Evolutionary conservation across 1,140 invertebrate species (phyloP).

Genomic region (Atta colombica): DNA sequence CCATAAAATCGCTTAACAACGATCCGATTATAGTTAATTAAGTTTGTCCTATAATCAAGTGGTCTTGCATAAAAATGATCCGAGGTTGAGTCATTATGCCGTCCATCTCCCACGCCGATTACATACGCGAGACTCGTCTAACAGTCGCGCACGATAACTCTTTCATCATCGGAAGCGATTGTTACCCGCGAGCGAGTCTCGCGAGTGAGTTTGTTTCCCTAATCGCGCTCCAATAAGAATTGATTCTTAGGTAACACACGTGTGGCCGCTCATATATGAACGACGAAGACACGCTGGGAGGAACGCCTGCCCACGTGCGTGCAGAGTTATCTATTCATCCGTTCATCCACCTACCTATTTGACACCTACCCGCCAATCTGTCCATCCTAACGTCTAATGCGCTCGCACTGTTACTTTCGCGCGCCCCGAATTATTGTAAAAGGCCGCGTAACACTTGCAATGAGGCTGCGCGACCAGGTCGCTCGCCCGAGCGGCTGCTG

Average conservation of each 20-base stretch:
- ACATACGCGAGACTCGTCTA: slow-evolving; percentile 4
- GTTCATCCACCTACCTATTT: slow-evolving; percentile 66
- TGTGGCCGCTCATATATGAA: background rate
- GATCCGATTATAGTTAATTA: slow-evolving; percentile 34
- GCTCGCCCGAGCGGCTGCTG: slow-evolving; percentile 2
- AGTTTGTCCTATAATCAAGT: slow-evolving; percentile 13
- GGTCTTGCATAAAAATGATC: slow-evolving; percentile 27
- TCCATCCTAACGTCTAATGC: slow-evolving; percentile 43
- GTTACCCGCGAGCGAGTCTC: slow-evolving; percentile 15
- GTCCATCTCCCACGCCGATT: background rate
- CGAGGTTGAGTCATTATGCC: slow-evolving; percentile 12
- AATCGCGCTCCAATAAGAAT: slow-evolving; percentile 58
- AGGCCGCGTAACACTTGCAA: slow-evolving; percentile 77
- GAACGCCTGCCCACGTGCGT: slow-evolving; percentile 69
- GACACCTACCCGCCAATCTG: slow-evolving; percentile 66
- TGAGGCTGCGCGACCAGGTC: slow-evolving; percentile 39
- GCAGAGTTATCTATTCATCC: slow-evolving; percentile 64
- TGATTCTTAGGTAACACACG: slow-evolving; percentile 51
- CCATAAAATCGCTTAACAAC: background rate
- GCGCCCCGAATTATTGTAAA: slow-evolving; percentile 74
- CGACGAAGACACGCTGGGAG: slow-evolving; percentile 59
- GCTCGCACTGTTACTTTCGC: slow-evolving; percentile 62
- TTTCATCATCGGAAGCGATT: slow-evolving; percentile 48
- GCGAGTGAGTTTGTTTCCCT: slow-evolving; percentile 52
- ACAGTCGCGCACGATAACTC: slow-evolving; percentile 6